Evolutionary conservation across 2,797 vertebrate species (phyloP).

Genomic region (Hylomyscus alleni): DNA sequence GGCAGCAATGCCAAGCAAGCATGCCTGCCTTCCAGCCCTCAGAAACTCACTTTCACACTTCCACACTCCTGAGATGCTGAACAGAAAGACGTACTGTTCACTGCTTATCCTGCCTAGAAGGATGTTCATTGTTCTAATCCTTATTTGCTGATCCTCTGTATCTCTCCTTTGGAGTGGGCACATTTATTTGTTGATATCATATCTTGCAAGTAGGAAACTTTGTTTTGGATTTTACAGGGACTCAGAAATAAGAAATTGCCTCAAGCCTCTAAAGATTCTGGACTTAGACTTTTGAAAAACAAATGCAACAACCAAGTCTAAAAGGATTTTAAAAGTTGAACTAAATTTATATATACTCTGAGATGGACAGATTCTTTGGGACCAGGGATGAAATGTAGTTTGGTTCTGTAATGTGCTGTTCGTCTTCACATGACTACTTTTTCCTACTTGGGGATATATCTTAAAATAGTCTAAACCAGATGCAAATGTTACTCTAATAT

Average conservation of each 20-base stretch:
- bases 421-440: neutral
- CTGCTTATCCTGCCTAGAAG: neutral
- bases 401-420: neutral
- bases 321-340: neutral
- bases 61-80: no score
- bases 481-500: neutral
- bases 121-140: neutral
- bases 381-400: neutral
- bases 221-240: neutral
- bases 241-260: no score
- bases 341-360: neutral
- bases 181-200: neutral
- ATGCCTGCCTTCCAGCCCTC: neutral
- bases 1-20: no score
- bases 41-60: neutral
- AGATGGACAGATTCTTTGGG: neutral
- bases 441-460: neutral
- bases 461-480: neutral
- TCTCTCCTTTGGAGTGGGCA: neutral
- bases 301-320: neutral
- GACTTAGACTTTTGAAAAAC: neutral
- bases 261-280: neutral
- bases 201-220: neutral
- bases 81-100: neutral
- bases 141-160: neutral